Base-by-base conservation (phyloP, 2,888 invertebrate genomes). In the Lasiommata megera region DNA sequence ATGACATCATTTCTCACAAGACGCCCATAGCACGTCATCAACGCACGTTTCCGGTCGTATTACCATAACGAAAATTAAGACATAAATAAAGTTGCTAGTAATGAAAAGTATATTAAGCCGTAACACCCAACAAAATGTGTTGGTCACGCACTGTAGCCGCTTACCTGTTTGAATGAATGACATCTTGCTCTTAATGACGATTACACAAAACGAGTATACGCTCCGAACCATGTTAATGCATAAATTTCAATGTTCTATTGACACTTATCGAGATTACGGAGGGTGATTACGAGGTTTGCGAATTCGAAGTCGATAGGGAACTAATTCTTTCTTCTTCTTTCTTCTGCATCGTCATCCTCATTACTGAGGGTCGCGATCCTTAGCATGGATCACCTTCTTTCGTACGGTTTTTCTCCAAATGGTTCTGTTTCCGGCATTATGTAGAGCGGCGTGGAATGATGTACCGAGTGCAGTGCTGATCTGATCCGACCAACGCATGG, bases 51-150 rank as follows among this genome's bases (percentile, higher is more conserved):
- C 86, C 84, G 83, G 79, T 69, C 66, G 76, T 72, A 79, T 76
- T 78, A 75, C 72, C 76, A 77, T 77, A 77, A 76, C 69, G 70
- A 68, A 84, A 88, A 89, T 89, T 76, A 88, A 90, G 88, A 88
- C 89, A 87, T 88, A 76, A 87, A 88, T 83, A 79, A 84, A 79
- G 70, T 78, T 69, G 66, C 64, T 66, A 62, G 71, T 75, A 77
- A 82, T 78, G 74, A 74, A 77, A 76, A 76, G 70, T 59, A 72
- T 69, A 71, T 76, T 75, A 78, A 83, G 73, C 74, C 77, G 70
- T 86, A 87, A 86, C 80, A 77, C 86, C 84, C 67, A 72, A 70
- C 65, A 73, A 78, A 80, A 82, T 79, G 75, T 67, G 74, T 68
- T 67, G 74, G 88, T 88, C 88, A 90, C 89, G 88, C 85, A 79